A percentile compares a stretch with the other conserved stretches of the same genome.
Evolutionary conservation across 1,140 invertebrate species (phyloP).

Genomic region (Hesperophylax magnus): DNA sequence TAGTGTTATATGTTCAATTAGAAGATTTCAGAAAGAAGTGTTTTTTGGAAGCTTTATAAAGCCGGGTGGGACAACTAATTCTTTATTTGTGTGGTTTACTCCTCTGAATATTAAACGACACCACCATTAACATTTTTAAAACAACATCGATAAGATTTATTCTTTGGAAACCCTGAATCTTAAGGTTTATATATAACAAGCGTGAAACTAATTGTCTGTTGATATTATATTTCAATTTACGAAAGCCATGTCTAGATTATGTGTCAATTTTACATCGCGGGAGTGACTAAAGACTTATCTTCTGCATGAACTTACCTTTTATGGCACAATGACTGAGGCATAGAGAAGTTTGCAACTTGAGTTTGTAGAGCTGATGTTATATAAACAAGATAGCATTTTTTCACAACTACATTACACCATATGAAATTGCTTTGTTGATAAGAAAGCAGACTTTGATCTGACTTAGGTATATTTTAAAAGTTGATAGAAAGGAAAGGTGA

Average conservation of each 20-base stretch:
- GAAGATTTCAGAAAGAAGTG: too few species aligned
- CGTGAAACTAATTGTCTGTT: conserved; percentile 28
- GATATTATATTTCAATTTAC: conserved; percentile 13
- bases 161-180: too few species aligned
- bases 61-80: too few species aligned
- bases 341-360: background rate
- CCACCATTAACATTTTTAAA: too few species aligned
- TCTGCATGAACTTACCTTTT: background rate
- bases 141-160: too few species aligned
- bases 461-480: too few species aligned
- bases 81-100: too few species aligned
- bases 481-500: too few species aligned
- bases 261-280: conserved; percentile 14
- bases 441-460: background rate
- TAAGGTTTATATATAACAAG: background rate
- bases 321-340: background rate
- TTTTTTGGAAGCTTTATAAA: too few species aligned
- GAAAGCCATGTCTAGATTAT: conserved; percentile 27
- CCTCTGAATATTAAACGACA: too few species aligned
- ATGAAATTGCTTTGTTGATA: background rate
- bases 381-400: background rate
- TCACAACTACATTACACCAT: background rate
- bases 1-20: too few species aligned
- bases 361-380: background rate
- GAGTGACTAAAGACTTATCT: background rate